Evolutionary conservation across 2,113 vertebrate species (phyloP).

Genomic region (Tympanuchus pallidicinctus): DNA sequence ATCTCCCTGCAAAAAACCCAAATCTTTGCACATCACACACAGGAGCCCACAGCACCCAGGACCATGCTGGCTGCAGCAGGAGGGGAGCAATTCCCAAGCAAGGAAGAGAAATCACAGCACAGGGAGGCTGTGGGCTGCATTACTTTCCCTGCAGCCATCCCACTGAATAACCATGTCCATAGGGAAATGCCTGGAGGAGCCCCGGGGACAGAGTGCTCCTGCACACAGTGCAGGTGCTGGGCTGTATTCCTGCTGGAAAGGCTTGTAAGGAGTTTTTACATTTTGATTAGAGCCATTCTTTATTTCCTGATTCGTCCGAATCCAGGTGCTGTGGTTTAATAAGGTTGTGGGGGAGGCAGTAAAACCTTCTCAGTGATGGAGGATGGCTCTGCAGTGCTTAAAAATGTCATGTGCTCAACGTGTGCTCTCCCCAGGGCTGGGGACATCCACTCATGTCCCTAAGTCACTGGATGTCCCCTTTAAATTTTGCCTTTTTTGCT

Average conservation of each 20-base stretch:
- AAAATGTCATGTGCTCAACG: constrained; percentile 8
- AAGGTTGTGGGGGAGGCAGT: constrained; percentile 42
- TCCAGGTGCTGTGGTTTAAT: constrained; percentile 64
- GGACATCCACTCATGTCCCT: fast-evolving
- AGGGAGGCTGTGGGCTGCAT: not conserved
- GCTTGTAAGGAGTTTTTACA: constrained; percentile 47
- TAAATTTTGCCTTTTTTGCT: not conserved
- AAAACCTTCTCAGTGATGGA: constrained; percentile 18
- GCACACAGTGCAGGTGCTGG: not conserved
- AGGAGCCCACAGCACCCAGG: fast-evolving
- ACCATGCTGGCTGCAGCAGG: not conserved
- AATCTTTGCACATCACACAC: fast-evolving
- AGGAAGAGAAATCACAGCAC: not conserved
- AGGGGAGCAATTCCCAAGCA: not conserved
- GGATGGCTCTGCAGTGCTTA: not conserved
- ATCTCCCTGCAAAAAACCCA: not conserved
- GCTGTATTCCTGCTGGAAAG: not conserved
- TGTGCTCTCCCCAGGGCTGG: fast-evolving
- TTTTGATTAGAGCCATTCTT: constrained; percentile 63
- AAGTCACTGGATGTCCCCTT: not conserved
- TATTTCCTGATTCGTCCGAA: constrained; percentile 15
- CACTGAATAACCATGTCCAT: not conserved
- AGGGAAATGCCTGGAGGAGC: not conserved
- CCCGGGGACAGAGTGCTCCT: not conserved
- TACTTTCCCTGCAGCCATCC: not conserved